Evolutionary conservation across 2,113 vertebrate genomes (phyloP).

Genomic region (Stictonetta naevosa): DNA sequence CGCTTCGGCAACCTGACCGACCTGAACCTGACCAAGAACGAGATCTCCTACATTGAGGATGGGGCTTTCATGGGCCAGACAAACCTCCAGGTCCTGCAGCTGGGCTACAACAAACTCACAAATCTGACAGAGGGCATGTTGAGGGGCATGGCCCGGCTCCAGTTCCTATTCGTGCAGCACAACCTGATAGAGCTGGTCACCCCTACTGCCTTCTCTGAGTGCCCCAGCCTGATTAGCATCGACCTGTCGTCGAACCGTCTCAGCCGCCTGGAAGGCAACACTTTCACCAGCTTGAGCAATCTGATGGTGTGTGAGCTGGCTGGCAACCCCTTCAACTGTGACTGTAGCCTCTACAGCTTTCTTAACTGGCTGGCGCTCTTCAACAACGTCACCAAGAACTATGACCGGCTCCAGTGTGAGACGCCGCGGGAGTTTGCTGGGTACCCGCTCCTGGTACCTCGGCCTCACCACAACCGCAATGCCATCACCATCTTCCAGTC

Average conservation of each 20-base stretch:
- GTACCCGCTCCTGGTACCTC: slow-evolving; percentile 89
- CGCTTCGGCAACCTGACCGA: slow-evolving; percentile 98
- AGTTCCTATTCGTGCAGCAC: slow-evolving; percentile 97
- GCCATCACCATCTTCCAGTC: slow-evolving; percentile 90
- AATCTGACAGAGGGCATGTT: slow-evolving; percentile 97
- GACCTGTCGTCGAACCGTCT: slow-evolving; percentile 96
- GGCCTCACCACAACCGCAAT: slow-evolving; percentile 89
- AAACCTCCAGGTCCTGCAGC: slow-evolving; percentile 94
- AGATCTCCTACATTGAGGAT: slow-evolving; percentile 97
- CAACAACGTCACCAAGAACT: slow-evolving; percentile 96
- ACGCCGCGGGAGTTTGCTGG: slow-evolving; percentile 89
- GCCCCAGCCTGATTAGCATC: slow-evolving; percentile 93
- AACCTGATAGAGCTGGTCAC: slow-evolving; percentile 96
- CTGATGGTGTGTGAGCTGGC: slow-evolving; percentile 94
- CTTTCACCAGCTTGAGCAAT: slow-evolving; percentile 87
- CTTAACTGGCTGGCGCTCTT: slow-evolving; percentile 94
- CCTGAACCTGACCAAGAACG: slow-evolving; percentile 98
- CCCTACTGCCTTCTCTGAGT: slow-evolving; percentile 93
- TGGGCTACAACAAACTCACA: slow-evolving; percentile 96
- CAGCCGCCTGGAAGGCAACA: slow-evolving; percentile 89
- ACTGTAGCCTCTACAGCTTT: slow-evolving; percentile 93
- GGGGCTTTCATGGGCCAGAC: slow-evolving; percentile 95
- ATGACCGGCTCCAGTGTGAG: slow-evolving; percentile 96
- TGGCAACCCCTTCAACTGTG: slow-evolving; percentile 96
- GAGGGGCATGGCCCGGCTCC: slow-evolving; percentile 91